These are phyloP conservation scores for Dioctria rufipes DNA, from an alignment of 2,888 invertebrate species.

Conservation along the genomic window DNA sequence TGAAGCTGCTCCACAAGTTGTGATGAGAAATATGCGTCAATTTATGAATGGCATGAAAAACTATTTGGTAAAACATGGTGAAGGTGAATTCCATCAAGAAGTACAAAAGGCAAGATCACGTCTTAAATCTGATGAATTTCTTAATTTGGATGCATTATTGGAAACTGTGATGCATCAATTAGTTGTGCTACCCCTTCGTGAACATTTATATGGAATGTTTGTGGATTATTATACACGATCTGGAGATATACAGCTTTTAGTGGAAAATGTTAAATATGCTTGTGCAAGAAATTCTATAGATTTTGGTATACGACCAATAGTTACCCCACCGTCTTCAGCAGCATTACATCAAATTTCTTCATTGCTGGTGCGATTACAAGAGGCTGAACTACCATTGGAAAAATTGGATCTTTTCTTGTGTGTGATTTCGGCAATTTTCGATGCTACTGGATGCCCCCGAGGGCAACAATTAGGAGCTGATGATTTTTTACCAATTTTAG, in stretches of 20 bases:
- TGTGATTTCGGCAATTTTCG: slow-evolving; percentile 90
- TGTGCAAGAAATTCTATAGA: slow-evolving; percentile 67
- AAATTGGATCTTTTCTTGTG: slow-evolving; percentile 93
- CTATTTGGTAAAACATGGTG: slow-evolving; percentile 95
- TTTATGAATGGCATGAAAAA: slow-evolving; percentile 99
- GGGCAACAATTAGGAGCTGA: slow-evolving; percentile 80
- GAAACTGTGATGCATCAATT: slow-evolving; percentile 95
- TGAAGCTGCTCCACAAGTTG: slow-evolving; percentile 89
- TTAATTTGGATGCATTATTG: slow-evolving; percentile 95
- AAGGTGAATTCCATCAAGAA: slow-evolving; percentile 91
- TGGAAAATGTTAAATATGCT: slow-evolving; percentile 70
- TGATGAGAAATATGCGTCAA: slow-evolving; percentile 93
- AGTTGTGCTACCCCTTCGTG: slow-evolving; percentile 88
- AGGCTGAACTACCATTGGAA: slow-evolving; percentile 92
- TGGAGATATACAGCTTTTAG: slow-evolving; percentile 81
- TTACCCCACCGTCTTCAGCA: slow-evolving; percentile 82
- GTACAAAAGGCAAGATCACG: slow-evolving; percentile 79
- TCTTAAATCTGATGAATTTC: slow-evolving; percentile 90
- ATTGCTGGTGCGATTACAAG: slow-evolving; percentile 87
- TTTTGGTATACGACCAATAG: slow-evolving; percentile 75
- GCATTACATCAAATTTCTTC: slow-evolving; percentile 85
- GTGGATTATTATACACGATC: slow-evolving; percentile 89
- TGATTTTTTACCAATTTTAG: slow-evolving; percentile 92
- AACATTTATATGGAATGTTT: slow-evolving; percentile 86
- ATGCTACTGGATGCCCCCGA: slow-evolving; percentile 73